Conservation (phyloP, 2,113 vertebrate species). For the Danio rerio region GRCz12tu NC_133194.1:4955001-4955500, state of each 20-base stretch:
- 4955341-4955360: too few species aligned
- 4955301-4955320: neutral
- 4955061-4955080: neutral
- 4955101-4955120: neutral
- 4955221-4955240: neutral
- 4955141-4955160: neutral
- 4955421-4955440: neutral
- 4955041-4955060: conserved; percentile 7
- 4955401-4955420: neutral
- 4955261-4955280: conserved; percentile 2
- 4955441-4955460: neutral
- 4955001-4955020: conserved; percentile 17
- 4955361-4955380: neutral
- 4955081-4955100: conserved; percentile 18
- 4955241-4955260: neutral
- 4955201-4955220: neutral
- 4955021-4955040: conserved; percentile 39
- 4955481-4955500: neutral
- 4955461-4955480: neutral
- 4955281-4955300: neutral
- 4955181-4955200: neutral
- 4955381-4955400: neutral
- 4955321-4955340: neutral
- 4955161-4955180: neutral
- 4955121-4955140: neutral